phyloP scores from a whole-genome alignment of 2,797 vertebrate species.

The Garrulus glandarius region DNA sequence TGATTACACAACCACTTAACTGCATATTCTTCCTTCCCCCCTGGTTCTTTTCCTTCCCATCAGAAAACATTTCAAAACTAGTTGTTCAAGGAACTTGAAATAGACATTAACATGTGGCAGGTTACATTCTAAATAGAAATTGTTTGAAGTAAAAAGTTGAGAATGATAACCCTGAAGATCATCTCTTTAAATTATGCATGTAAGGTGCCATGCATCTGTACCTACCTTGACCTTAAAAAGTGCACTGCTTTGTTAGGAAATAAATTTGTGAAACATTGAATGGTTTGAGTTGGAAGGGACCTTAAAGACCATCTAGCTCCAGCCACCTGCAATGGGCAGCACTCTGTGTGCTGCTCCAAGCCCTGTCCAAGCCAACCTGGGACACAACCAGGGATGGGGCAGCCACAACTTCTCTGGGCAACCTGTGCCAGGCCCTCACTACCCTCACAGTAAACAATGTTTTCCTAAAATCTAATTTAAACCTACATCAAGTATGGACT shows the following conservation, averaged over 20 bases:
- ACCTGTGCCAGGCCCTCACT: background rate
- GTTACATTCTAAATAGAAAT: background rate
- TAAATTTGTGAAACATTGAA: constrained; percentile 16
- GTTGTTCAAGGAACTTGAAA: background rate
- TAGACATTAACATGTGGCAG: background rate
- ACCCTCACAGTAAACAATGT: background rate
- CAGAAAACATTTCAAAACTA: background rate
- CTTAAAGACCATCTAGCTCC: background rate
- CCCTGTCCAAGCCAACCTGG: background rate
- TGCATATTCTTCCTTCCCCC: background rate
- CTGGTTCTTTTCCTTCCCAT: background rate
- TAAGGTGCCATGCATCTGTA: constrained; percentile 25
- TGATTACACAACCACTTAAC: constrained; percentile 6
- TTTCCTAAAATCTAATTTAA: background rate
- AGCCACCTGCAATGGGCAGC: background rate
- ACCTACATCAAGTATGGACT: background rate
- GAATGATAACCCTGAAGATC: constrained; percentile 25
- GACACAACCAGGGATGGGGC: too few species aligned
- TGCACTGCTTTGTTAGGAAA: background rate
- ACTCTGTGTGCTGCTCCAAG: background rate
- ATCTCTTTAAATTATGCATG: constrained; percentile 33
- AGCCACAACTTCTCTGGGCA: background rate
- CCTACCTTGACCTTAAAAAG: constrained; percentile 32
- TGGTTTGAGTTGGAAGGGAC: background rate
- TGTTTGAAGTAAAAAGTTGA: background rate